Evolutionary conservation across 2,888 invertebrate species (phyloP), one percentile per base, ranked within the genome.

Genomic region (Ganaspis brasiliensis): DNA sequence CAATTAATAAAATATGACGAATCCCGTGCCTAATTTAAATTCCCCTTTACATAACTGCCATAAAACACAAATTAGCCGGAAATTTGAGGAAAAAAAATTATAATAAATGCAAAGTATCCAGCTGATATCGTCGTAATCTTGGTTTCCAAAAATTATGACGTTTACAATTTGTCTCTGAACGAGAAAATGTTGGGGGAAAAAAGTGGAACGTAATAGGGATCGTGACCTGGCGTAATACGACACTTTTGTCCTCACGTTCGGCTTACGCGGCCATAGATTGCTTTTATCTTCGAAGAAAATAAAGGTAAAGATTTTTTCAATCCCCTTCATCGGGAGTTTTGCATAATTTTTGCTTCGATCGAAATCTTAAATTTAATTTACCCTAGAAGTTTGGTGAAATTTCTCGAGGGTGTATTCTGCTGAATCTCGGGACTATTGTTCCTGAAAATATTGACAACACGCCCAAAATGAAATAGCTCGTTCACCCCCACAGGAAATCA

Each of bases 181-280:
- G 79, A 80, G 73, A 78, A 74, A 79, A 80, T 67, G 63, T 37
- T 61, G 63, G 75, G 19, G 74, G 52, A 73, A 72, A 73, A 77
- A 26, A 77, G 49, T 72, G 56, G 24, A 72, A 74, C 79, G 80
- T 85, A 87, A 87, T 85, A 79, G 84, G 84, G 85, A 85, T 88
- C 87, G 87, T 86, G 86, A 87, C 85, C 85, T 78, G 81, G 76
- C 82, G 84, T 85, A 87, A 87, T 84, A 81, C 81, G 84, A 84
- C 81, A 83, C 81, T 78, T 82, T 74, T 24, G 45, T 45, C 45
- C 26, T n/a, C n/a, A 24, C 45, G 45, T 40, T 40, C 12, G 14
- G 40, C n/a, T 45, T 24, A 9, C 67, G 21, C 67, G 24, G n/a
- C 40, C 24, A 45, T 45, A 67, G 45, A 67, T 67, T 67, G 40